Evolutionary conservation across 2,113 vertebrate species (phyloP).

Genomic region (Macaca fascicularis): T2T-MFA8v1.1 NC_088378.1:77440001-77440500

Average conservation of each 20-base stretch:
- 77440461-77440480: slow-evolving; percentile 28
- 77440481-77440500: slow-evolving; percentile 43
- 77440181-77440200: slow-evolving; percentile 76
- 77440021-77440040: slow-evolving; percentile 69
- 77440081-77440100: slow-evolving; percentile 79
- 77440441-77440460: slow-evolving; percentile 46
- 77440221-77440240: slow-evolving; percentile 58
- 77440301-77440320: slow-evolving; percentile 64
- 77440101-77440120: slow-evolving; percentile 80
- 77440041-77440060: slow-evolving; percentile 58
- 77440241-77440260: slow-evolving; percentile 69
- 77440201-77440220: slow-evolving; percentile 69
- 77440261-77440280: slow-evolving; percentile 34
- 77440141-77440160: slow-evolving; percentile 73
- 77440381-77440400: slow-evolving; percentile 48
- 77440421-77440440: slow-evolving; percentile 51
- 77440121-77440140: slow-evolving; percentile 69
- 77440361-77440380: slow-evolving; percentile 52
- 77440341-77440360: slow-evolving; percentile 43
- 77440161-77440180: slow-evolving; percentile 69
- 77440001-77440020: slow-evolving; percentile 69
- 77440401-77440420: slow-evolving; percentile 54
- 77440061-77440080: slow-evolving; percentile 79
- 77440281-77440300: slow-evolving; percentile 49
- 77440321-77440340: slow-evolving; percentile 49